These are phyloP conservation scores for Cremastinae sp. DNA, from an alignment of 2,888 invertebrate species.

Conservation along the genomic window DNA sequence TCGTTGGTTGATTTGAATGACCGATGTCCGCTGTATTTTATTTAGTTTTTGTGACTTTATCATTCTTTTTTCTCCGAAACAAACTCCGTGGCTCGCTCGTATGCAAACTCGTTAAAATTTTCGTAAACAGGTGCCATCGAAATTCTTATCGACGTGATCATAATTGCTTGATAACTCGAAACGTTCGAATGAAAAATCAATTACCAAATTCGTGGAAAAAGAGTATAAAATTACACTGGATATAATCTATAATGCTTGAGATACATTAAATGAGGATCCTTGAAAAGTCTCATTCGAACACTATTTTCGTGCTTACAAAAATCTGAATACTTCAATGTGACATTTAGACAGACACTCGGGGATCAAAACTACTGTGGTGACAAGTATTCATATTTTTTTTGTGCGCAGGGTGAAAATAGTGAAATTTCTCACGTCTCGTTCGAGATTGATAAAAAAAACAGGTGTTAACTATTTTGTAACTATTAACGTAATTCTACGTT, in stretches of 20 bases:
- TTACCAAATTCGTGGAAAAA: background rate
- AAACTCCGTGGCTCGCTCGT: background rate
- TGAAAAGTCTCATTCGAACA: no score
- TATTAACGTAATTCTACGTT: constrained; percentile 29
- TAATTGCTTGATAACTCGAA: background rate
- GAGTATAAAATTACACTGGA: background rate
- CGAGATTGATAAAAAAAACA: constrained; percentile 12
- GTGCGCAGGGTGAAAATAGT: no score
- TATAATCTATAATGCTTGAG: no score
- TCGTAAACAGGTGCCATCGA: background rate
- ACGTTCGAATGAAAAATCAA: background rate
- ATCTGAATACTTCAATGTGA: no score
- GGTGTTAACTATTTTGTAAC: constrained; percentile 13
- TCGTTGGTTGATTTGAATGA: background rate
- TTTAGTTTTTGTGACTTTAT: background rate
- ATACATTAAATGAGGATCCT: no score
- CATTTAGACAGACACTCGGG: no score
- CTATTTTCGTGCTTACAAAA: no score
- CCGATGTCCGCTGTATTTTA: constrained; percentile 8
- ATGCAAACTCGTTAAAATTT: constrained; percentile 13
- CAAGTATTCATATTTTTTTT: no score
- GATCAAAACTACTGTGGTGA: no score
- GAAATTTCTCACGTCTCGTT: constrained; percentile 13
- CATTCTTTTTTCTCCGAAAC: no score
- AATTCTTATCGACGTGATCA: constrained; percentile 5